phyloP scores from a whole-genome alignment of 2,888 invertebrate genomes.

The Tinea semifulvella region DNA sequence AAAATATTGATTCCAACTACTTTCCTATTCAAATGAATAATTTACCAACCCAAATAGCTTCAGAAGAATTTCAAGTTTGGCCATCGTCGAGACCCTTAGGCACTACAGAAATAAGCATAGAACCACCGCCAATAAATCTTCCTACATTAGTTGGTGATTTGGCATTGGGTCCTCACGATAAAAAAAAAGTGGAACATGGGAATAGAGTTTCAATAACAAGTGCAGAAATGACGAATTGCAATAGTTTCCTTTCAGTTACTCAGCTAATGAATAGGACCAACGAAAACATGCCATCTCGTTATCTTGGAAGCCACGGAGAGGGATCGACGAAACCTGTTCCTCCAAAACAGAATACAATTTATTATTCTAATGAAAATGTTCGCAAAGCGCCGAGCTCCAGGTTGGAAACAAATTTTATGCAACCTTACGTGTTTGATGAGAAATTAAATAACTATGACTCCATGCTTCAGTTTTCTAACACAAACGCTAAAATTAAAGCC shows the following conservation, averaged over 20 bases:
- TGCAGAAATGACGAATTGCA: conserved; percentile 47
- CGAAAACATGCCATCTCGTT: conserved; percentile 42
- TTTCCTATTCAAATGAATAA: conserved; percentile 55
- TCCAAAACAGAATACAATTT: conserved; percentile 38
- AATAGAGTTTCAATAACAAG: conserved; percentile 32
- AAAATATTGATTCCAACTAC: conserved; percentile 44
- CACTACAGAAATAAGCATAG: conserved; percentile 57
- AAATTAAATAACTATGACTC: conserved; percentile 45
- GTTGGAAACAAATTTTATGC: conserved; percentile 38
- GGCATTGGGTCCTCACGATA: conserved; percentile 56
- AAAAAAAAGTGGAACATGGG: conserved; percentile 44
- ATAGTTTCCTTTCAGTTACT: conserved; percentile 56
- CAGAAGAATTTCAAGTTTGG: conserved; percentile 56
- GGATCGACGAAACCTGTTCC: conserved; percentile 29
- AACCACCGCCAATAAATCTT: conserved; percentile 56
- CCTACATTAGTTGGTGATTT: conserved; percentile 57
- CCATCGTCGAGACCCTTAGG: conserved; percentile 50
- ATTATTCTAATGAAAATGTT: conserved; percentile 35
- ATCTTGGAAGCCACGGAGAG: conserved; percentile 39
- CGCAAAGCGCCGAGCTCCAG: conserved; percentile 40
- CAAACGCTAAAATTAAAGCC: conserved; percentile 41
- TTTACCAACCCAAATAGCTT: conserved; percentile 40
- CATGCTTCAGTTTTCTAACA: conserved; percentile 37
- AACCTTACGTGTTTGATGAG: conserved; percentile 46
- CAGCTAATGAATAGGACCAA: conserved; percentile 57